These are phyloP conservation scores for Criorhina ranunculi DNA, from an alignment of 2,888 invertebrate species.

Conservation along the genomic window DNA sequence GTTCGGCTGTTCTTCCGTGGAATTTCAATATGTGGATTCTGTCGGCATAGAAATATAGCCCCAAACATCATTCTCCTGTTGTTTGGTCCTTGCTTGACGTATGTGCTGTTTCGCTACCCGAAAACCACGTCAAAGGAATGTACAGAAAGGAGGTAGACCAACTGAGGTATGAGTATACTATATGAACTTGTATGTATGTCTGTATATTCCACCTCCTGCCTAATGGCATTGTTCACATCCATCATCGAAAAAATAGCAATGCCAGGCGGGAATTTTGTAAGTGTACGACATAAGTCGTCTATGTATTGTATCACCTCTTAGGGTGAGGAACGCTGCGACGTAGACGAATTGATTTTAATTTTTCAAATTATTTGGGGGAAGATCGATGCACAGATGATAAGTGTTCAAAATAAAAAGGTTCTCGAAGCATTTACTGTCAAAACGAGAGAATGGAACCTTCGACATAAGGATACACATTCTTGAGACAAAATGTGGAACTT, in stretches of 20 bases:
- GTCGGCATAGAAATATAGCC: not conserved
- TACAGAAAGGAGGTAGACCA: not conserved
- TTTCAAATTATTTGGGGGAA: slow-evolving; percentile 37
- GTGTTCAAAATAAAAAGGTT: too few relatives aligned
- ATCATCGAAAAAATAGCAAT: slow-evolving; percentile 67
- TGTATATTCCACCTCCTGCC: not conserved
- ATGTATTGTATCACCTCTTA: not conserved
- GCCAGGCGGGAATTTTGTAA: slow-evolving; percentile 50
- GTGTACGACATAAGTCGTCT: not conserved
- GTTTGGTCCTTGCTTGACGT: not conserved
- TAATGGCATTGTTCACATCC: slow-evolving; percentile 61
- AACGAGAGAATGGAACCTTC: too few relatives aligned
- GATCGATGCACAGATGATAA: slow-evolving; percentile 19
- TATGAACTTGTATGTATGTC: too few relatives aligned
- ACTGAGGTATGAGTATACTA: not conserved
- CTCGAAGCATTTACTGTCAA: too few relatives aligned
- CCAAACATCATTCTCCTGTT: not conserved
- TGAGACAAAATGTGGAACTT: too few relatives aligned
- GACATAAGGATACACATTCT: too few relatives aligned
- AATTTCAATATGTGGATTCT: slow-evolving; percentile 71
- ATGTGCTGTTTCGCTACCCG: slow-evolving; percentile 6
- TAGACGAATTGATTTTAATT: slow-evolving; percentile 65
- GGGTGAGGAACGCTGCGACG: not conserved
- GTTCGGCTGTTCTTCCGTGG: slow-evolving; percentile 42
- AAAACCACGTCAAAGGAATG: slow-evolving; percentile 56